Conservation (phyloP, 37 sponge, comb jelly and placozoan species). For the Ianthella basta region DNA sequence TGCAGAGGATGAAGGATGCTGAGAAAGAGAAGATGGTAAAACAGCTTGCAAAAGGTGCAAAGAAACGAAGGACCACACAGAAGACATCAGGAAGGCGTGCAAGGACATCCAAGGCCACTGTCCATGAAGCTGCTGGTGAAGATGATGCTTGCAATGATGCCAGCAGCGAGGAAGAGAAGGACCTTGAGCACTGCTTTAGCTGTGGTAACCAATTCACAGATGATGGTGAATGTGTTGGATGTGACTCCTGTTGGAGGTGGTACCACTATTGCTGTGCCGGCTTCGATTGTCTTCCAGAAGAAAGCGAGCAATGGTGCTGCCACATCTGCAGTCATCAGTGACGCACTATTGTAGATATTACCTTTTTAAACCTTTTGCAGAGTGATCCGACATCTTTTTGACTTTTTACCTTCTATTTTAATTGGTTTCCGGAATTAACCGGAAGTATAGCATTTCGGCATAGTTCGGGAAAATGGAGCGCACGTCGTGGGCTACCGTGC, state of each 20-base stretch:
- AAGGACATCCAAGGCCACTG: slow-evolving; percentile 7
- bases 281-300: slow-evolving; percentile 7
- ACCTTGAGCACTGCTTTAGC: slow-evolving; percentile 9
- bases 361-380: slow-evolving; percentile 4
- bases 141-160: neutral
- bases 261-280: slow-evolving; percentile 5
- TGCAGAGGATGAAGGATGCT: slow-evolving; percentile 33
- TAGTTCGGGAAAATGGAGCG: too few species aligned
- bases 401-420: neutral
- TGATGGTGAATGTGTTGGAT: slow-evolving; percentile 15
- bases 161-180: slow-evolving; percentile 1
- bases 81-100: neutral
- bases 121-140: slow-evolving; percentile 11
- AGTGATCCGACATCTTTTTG: slow-evolving; percentile 10
- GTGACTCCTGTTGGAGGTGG: slow-evolving; percentile 21
- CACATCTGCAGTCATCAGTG: neutral
- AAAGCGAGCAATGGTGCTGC: neutral
- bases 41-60: neutral
- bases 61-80: neutral
- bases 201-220: slow-evolving; percentile 2
- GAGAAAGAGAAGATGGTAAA: slow-evolving; percentile 32
- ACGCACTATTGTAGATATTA: neutral
- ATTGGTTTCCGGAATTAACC: too few species aligned
- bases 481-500: too few species aligned
- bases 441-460: too few species aligned